Conservation (phyloP, 2,888 invertebrate genomes). For the Apotomis capreana region DNA sequence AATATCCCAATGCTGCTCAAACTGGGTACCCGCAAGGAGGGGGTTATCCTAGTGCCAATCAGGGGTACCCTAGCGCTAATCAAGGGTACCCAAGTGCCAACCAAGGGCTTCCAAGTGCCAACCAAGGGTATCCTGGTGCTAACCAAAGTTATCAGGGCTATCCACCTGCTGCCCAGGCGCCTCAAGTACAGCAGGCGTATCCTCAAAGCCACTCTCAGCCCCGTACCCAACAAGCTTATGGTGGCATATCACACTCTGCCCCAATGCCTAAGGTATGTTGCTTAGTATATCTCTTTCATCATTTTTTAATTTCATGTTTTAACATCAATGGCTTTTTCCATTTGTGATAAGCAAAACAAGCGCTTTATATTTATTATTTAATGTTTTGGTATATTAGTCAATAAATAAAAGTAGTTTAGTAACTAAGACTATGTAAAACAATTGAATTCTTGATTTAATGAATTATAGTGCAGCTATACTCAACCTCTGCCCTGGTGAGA, state of each 20-base stretch:
- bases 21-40: constrained; percentile 49
- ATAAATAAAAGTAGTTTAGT: too few relatives aligned
- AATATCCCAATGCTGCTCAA: constrained; percentile 45
- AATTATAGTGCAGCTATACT: too few relatives aligned
- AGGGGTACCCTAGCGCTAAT: constrained; percentile 37
- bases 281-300: constrained; percentile 26
- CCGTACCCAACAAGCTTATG: constrained; percentile 61
- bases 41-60: constrained; percentile 42
- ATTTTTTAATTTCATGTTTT: constrained; percentile 24
- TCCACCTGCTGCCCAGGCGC: constrained; percentile 45
- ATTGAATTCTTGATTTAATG: too few relatives aligned
- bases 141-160: constrained; percentile 60
- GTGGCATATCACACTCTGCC: constrained; percentile 58
- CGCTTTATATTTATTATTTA: constrained; percentile 10
- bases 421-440: too few relatives aligned
- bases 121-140: constrained; percentile 51
- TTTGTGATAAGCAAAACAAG: constrained; percentile 42
- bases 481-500: too few relatives aligned
- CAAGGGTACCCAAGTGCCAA: constrained; percentile 29
- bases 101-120: constrained; percentile 46
- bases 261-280: constrained; percentile 67
- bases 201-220: constrained; percentile 51
- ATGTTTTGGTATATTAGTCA: too few relatives aligned
- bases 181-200: constrained; percentile 8
- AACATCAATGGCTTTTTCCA: constrained; percentile 13